Evolutionary conservation across 1,140 invertebrate genomes (phyloP), one percentile per base, ranked within the genome.

Genomic region (Calephelis virginiensis): DNA sequence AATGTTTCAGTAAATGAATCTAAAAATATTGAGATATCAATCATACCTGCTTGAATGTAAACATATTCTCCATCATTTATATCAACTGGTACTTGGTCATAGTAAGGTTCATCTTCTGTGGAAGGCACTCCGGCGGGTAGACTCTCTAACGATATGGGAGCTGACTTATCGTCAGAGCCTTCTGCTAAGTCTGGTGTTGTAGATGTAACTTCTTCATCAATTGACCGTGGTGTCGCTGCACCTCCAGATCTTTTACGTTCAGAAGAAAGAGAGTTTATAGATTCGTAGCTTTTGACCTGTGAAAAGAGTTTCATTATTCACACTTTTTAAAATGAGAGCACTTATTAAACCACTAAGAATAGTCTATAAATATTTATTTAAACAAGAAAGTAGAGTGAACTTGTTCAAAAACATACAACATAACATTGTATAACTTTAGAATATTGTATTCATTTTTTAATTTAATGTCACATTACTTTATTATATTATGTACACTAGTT

Each of bases 11-110:
- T 28, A 28, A 28, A n/a, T n/a, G n/a, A n/a, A 28, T 28, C 3
- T 28, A 28, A 28, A 28, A 28, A 28, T 4, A 4, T 28, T 28
- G 1, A 28, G 28, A 28, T 28, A 28, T 28, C 28, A 28, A 63
- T 64, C 69, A 80, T 85, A 84, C 94, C 94, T 63, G 94, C 93
- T 90, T 95, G 94, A 61, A 95, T 94, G 81, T 95, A 94, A 72
- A 95, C 94, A 84, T 96, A 96, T 88, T 97, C 96, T 50, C 94
- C 95, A 74, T 95, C 95, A 75, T 93, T 92, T 70, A 94, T 93
- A 80, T 97, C 96, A 60, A 95, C 91, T 3, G 96, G 95, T 48
- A 97, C 96, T 67, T 95, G 95, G 88, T 97, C 96, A 75, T 97
- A 97, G 76, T 96, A 96, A 7, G 95, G 95, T 82, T 97, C 96